Conservation (phyloP, 1,140 invertebrate species). For the Globodera ellingtonae region DNA sequence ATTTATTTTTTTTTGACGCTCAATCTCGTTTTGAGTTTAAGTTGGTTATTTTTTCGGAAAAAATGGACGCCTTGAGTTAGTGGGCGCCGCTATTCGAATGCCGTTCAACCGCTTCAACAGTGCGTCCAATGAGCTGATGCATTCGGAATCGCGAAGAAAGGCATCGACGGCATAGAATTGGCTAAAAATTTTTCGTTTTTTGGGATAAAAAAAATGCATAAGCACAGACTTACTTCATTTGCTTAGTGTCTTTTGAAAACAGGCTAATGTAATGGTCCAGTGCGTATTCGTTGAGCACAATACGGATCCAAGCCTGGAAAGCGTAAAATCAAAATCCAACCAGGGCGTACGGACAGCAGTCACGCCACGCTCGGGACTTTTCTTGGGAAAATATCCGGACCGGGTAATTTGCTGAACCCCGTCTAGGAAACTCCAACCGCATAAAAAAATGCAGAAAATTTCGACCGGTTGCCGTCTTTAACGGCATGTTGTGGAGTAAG, state of each 20-base stretch:
- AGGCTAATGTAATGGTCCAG: slow-evolving; percentile 51
- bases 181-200: slow-evolving; percentile 30
- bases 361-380: too few species aligned
- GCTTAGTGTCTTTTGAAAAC: slow-evolving; percentile 39
- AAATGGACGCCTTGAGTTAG: slow-evolving; percentile 37
- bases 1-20: too few species aligned
- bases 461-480: too few species aligned
- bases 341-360: too few species aligned
- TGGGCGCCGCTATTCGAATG: slow-evolving; percentile 45
- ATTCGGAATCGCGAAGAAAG: slow-evolving; percentile 56
- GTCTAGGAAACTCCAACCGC: too few species aligned
- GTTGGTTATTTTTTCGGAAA: not conserved
- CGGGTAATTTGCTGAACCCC: too few species aligned
- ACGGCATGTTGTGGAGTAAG: too few species aligned
- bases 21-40: too few species aligned
- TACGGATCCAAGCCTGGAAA: slow-evolving; percentile 59
- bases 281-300: slow-evolving; percentile 58
- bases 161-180: slow-evolving; percentile 56
- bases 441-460: too few species aligned
- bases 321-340: not conserved
- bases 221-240: slow-evolving; percentile 33
- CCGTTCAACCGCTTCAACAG: slow-evolving; percentile 49
- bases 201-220: slow-evolving; percentile 1
- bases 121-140: slow-evolving; percentile 49
- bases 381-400: too few species aligned